phyloP scores from a whole-genome alignment of 2,888 invertebrate species.

The Rapana venosa region DNA sequence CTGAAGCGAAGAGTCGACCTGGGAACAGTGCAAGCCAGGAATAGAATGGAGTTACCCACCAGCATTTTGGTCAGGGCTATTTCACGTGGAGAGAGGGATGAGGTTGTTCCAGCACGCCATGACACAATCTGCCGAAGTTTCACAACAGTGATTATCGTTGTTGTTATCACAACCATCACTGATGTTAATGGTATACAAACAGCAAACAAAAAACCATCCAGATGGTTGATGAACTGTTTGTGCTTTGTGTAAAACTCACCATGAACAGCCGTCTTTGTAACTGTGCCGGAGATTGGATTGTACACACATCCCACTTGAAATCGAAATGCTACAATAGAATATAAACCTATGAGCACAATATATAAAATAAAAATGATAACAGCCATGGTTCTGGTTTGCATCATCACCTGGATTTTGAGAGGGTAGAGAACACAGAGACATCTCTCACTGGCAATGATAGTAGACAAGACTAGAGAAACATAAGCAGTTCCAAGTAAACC shows the following conservation, averaged over 20 bases:
- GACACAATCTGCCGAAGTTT: background rate
- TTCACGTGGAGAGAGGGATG: background rate
- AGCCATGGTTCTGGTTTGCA: background rate
- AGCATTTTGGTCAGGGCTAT: conserved; percentile 9
- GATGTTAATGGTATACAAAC: background rate
- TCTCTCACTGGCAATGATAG: background rate
- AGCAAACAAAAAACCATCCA: background rate
- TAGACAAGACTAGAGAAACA: background rate
- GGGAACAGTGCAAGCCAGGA: background rate
- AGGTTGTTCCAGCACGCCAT: conserved; percentile 6
- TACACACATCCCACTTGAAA: background rate
- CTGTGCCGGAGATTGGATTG: background rate
- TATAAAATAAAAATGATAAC: background rate
- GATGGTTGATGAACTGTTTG: background rate
- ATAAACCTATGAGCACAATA: background rate
- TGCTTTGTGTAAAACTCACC: background rate
- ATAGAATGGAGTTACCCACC: background rate
- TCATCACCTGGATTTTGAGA: background rate
- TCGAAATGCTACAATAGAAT: background rate
- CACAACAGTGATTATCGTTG: background rate
- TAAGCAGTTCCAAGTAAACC: background rate
- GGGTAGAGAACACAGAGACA: background rate
- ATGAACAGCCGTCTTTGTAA: background rate
- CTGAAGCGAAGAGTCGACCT: background rate
- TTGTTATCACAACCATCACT: background rate